Evolutionary conservation across 2,113 vertebrate genomes (phyloP), one percentile per base, ranked within the genome.

Genomic region (Bujurquina vittata): DNA sequence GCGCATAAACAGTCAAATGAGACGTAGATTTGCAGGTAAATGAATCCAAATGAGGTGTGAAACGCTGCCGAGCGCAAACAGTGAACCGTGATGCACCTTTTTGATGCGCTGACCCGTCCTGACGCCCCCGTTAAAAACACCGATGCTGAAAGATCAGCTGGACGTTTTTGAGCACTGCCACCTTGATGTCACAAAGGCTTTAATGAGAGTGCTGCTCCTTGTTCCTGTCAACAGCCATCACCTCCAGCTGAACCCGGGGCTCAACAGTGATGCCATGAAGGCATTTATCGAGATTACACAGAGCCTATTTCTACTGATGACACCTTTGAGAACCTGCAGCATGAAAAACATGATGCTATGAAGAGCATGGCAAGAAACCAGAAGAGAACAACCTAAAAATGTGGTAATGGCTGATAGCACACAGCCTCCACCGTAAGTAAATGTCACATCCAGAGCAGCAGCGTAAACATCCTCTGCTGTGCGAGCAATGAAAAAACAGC

Each of bases 181-280:
- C n/a, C n/a, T n/a, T 82, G 79, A 49, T 84, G 75, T 87, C 79
- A 82, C 78, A 26, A 77, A 69, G 69, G 62, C 63, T 57, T 4
- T 72, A 73, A 77, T 81, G 58, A 86, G 81, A 73, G 14, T 4
- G 7, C 60, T 85, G 55, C 69, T 84, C 57, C 29, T 43, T 75
- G 63, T 75, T 40, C 61, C 61, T 81, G 78, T 33, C 67, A 6
- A 20, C 77, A 63, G 23, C 60, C 49, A 35, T 82, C 55, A 56
- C 65, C 29, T 52, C 22, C 20, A 49, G 52, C 73, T 80, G 77
- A 7, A 59, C 35, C 17, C 33, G 63, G 77, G 57, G 54, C 14
- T 72, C 18, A 58, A 2, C 55, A 10, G 26, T 17, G 11, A 7
- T 10, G 35, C 35, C 31, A 33, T n/a, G 11, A 59, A 10, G 73